Base-by-base conservation (phyloP, 2,113 vertebrate species). In the Mionectes macconnelli region DNA sequence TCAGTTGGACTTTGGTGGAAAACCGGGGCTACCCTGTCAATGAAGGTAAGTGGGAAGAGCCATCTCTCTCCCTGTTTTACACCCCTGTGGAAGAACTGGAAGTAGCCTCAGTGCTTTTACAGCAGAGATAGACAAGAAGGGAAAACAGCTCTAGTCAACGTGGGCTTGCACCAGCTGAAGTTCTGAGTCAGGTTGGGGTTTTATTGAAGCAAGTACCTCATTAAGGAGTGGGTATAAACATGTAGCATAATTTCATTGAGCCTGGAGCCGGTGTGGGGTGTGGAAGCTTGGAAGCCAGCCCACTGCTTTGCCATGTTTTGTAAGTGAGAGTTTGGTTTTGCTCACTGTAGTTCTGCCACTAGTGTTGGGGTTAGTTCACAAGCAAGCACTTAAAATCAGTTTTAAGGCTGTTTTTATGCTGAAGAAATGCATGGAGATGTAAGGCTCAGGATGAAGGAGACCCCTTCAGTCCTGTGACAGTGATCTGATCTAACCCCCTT, bases 191-290 rank as follows among this genome's bases (percentile, higher is more conserved):
- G 68, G 35, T 8, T 52, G 42, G 39, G 70, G 5, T 83, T 94
- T 88, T 89, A 87, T 76, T 79, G 23, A 78, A 52, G 63, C 33
- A 81, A 93, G 66, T 27, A 39, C 20, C 59, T 91, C 31, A 42
- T 75, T 77, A 83, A 77, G 62, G 53, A 88, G 42, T 37, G 69
- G 44, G 44, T 63, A 47, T 62, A 88, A 93, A 80, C 27, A n/a
- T 3, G 4, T 35, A 91, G 79, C 8, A 40, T 57, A 47, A 81
- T 95, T 74, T 90, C 28, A 62, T 27, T 39, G 62, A 79, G 63
- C 45, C 49, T 78, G 75, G 55, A 88, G 78, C 68, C 0, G 0
- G 55, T 49, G 50, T 6, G 6, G 62, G 15, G 25, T 0, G 0
- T 1, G 2, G 40, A 37, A 73, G 35, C 59, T 83, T 91, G 90